These are phyloP conservation scores for Ceriagrion tenellum DNA, from an alignment of 2,888 invertebrate genomes.

Conservation along the genomic window DNA sequence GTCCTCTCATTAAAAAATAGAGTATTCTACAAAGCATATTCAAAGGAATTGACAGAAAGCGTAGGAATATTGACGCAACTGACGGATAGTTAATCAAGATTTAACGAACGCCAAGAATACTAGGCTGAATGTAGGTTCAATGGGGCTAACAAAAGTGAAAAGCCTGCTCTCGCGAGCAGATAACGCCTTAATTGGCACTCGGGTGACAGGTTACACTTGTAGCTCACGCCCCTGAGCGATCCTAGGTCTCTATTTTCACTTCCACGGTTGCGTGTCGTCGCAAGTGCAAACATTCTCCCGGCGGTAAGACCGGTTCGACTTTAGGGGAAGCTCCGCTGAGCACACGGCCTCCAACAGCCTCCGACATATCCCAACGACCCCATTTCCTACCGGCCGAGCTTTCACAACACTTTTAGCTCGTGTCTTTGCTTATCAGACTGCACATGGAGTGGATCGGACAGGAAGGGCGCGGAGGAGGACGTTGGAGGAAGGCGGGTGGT, in stretches of 20 bases:
- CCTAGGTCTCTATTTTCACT: not conserved
- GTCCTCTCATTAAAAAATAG: too few relatives aligned
- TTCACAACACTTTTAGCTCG: conserved; percentile 38
- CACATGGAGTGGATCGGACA: conserved; percentile 51
- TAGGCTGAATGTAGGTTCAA: too few relatives aligned
- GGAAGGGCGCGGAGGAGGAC: not conserved
- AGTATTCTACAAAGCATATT: too few relatives aligned
- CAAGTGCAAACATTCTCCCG: not conserved
- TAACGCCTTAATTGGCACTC: too few relatives aligned
- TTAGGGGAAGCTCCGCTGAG: not conserved
- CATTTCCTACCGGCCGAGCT: not conserved
- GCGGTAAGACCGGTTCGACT: not conserved
- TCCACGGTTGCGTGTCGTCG: not conserved
- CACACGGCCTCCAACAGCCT: not conserved
- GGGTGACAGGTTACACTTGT: too few relatives aligned
- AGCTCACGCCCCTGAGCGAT: too few relatives aligned
- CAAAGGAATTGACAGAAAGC: too few relatives aligned
- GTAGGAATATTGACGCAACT: too few relatives aligned
- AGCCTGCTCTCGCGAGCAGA: too few relatives aligned
- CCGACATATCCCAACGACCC: conserved; percentile 19
- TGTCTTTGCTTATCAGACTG: conserved; percentile 60
- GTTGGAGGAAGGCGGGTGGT: not conserved
- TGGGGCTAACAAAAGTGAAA: too few relatives aligned
- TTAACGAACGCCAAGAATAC: too few relatives aligned
- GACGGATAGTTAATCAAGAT: too few relatives aligned